Base-by-base conservation (phyloP, 2,888 invertebrate genomes). In the Eupithecia dodoneata region DNA sequence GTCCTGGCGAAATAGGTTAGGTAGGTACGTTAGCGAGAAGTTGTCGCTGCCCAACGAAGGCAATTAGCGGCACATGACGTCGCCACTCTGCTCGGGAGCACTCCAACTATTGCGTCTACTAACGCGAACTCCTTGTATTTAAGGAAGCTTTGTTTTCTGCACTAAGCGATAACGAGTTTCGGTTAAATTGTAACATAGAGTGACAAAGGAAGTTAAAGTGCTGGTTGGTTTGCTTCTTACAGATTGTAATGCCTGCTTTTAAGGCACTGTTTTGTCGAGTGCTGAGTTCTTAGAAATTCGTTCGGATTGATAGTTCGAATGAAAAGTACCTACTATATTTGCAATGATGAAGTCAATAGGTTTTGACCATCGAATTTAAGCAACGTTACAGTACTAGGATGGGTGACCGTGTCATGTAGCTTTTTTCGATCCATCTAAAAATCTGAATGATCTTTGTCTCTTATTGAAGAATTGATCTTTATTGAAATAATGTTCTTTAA, bases 11-110 rank as follows among this genome's bases (percentile, higher is more conserved):
- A 63, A n/a, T 72, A 73, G 69, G 55, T 59, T 18, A 59, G 55
- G 55, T 59, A 59, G 18, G 75, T 49, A 71, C 69, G 77, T 78
- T 72, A 75, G 71, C 67, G 75, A 49, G 72, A 81, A 78, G 81
- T 76, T 76, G 84, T 85, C 85, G 84, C 87, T 88, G 88, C 81
- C 89, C 89, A 88, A 88, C 87, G 87, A 88, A 87, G 89, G 90
- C 91, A 92, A 93, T 93, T 93, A 92, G 90, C 81, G 87, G 86
- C 92, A 92, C 88, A 90, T 89, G 91, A 88, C 88, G 88, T 86
- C 88, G 84, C 86, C 90, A 86, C 87, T 86, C 84, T 84, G 85
- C 85, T 78, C 82, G 81, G 87, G 84, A 81, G 84, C 84, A 83
- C 85, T 87, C 81, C 83, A 86, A 87, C 87, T 89, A 89, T 86